A percentile compares a stretch with the other conserved stretches of the same genome.
Evolutionary conservation across 2,888 invertebrate genomes (phyloP).

Genomic region (Aelia acuminata): DNA sequence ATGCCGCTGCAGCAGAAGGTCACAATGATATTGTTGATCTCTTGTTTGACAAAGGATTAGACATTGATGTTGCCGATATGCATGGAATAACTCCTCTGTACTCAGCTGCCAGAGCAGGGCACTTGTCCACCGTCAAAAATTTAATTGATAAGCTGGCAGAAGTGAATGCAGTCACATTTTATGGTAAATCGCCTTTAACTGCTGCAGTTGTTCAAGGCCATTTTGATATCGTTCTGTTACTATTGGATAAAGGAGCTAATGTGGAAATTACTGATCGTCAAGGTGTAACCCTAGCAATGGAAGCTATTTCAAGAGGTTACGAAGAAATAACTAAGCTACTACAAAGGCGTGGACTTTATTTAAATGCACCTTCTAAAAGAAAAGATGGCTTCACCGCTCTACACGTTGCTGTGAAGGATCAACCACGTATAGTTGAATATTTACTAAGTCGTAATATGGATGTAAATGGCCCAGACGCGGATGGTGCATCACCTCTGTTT

Average conservation of each 20-base stretch:
- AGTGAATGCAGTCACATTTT: background rate
- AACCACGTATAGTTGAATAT: background rate
- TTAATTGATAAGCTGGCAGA: slow-evolving; percentile 33
- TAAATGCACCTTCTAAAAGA: background rate
- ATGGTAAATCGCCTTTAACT: slow-evolving; percentile 10
- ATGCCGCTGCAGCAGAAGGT: slow-evolving; percentile 42
- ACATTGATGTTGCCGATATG: slow-evolving; percentile 47
- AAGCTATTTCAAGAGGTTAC: background rate
- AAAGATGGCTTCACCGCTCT: background rate
- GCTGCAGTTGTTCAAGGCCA: slow-evolving; percentile 22
- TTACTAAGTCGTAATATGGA: background rate
- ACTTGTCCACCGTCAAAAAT: background rate
- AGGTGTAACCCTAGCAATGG: background rate
- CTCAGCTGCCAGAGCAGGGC: background rate
- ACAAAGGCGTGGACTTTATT: background rate
- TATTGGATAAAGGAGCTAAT: slow-evolving; percentile 50
- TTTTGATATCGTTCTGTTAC: background rate
- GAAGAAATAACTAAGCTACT: slow-evolving; percentile 20
- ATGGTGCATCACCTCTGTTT: background rate
- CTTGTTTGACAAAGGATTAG: slow-evolving; percentile 47
- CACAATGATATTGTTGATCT: background rate
- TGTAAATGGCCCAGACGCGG: background rate
- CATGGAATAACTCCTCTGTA: slow-evolving; percentile 33
- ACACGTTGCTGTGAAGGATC: slow-evolving; percentile 12
- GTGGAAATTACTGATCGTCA: background rate